Percentiles rank a stretch among this genome's conserved stretches.
These are phyloP conservation scores for Asobara japonica DNA, from an alignment of 1,140 invertebrate species.

Conservation along the genomic window DNA sequence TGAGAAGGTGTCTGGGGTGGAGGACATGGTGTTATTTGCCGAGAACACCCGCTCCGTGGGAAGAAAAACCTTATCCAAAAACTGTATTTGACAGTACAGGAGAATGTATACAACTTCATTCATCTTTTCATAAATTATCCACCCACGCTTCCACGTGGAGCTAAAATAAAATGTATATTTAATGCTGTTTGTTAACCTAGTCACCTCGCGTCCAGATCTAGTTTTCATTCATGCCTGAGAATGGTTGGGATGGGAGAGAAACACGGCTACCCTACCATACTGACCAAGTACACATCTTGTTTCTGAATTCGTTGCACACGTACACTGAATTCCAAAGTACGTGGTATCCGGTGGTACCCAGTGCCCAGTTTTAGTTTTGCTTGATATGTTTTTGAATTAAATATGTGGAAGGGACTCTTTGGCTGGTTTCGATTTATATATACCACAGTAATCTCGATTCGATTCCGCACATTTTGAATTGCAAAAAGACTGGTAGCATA, in stretches of 20 bases:
- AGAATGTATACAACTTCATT: neutral
- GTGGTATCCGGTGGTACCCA: neutral
- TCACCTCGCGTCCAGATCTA: constrained; percentile 31
- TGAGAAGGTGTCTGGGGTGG: too few relatives aligned
- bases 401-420: neutral
- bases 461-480: too few relatives aligned
- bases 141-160: neutral
- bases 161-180: neutral
- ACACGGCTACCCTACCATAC: neutral
- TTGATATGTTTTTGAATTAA: neutral
- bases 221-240: constrained; percentile 32
- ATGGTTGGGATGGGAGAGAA: neutral
- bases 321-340: neutral
- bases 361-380: neutral
- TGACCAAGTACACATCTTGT: neutral
- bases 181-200: neutral
- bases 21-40: too few relatives aligned
- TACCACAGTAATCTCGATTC: too few relatives aligned
- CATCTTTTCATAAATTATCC: neutral
- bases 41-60: neutral
- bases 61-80: neutral
- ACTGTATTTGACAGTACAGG: neutral
- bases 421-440: neutral
- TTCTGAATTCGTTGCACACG: constrained; percentile 6
- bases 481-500: too few relatives aligned